Conservation (phyloP, 2,113 vertebrate genomes). For the Struthidea cinerea region DNA sequence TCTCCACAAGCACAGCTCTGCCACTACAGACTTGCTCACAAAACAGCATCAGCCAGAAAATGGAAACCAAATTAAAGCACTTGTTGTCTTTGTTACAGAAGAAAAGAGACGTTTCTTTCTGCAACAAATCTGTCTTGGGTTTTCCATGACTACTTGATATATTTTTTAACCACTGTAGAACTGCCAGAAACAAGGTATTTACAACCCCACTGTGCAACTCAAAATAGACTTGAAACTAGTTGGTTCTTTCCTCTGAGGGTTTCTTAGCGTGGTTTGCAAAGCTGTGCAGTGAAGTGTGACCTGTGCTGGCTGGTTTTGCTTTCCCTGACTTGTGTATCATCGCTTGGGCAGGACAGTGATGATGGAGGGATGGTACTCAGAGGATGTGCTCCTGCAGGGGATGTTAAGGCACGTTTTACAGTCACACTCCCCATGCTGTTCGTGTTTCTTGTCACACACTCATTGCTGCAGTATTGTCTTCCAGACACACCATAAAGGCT, state of each 20-base stretch:
- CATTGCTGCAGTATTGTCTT: neutral
- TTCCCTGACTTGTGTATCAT: neutral
- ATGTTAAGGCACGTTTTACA: neutral
- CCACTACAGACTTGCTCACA: neutral
- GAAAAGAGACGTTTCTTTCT: neutral
- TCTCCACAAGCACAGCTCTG: neutral
- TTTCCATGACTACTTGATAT: constrained; percentile 6
- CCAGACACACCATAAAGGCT: neutral
- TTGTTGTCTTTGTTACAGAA: neutral
- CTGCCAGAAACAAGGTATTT: constrained; percentile 20
- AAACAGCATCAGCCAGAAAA: neutral
- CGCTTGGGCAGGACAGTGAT: neutral
- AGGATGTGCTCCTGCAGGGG: neutral
- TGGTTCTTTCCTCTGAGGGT: constrained; percentile 25
- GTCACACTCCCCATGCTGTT: neutral
- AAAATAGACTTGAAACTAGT: neutral
- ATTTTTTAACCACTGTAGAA: constrained; percentile 6
- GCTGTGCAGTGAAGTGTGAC: constrained; percentile 41
- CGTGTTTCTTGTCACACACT: neutral
- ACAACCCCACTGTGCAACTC: neutral
- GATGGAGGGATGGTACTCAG: neutral
- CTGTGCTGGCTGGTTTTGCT: constrained; percentile 5
- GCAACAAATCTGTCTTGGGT: neutral
- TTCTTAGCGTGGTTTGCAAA: neutral
- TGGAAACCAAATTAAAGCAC: neutral